A percentile compares a stretch with the other conserved stretches of the same genome.
Evolutionary conservation across 1,140 invertebrate species (phyloP).

Genomic region (Orchestia grillus): DNA sequence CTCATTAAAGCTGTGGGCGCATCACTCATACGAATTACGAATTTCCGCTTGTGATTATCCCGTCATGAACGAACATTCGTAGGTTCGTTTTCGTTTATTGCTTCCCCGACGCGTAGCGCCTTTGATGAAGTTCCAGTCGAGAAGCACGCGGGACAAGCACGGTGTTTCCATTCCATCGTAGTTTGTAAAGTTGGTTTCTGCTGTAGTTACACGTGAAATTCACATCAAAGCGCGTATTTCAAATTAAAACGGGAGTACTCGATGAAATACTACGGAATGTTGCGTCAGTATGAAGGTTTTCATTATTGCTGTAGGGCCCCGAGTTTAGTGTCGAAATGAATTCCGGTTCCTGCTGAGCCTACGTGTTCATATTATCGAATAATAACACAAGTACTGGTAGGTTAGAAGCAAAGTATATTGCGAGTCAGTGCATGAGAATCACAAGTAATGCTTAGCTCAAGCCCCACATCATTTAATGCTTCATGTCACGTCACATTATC

Average conservation of each 20-base stretch:
- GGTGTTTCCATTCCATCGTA: no score
- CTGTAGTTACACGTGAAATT: not conserved
- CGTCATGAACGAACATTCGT: no score
- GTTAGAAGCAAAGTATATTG: not conserved
- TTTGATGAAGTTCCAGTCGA: no score
- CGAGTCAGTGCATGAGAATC: not conserved
- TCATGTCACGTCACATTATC: not conserved
- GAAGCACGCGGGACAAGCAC: no score
- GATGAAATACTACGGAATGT: not conserved
- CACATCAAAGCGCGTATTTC: not conserved
- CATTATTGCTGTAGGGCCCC: not conserved
- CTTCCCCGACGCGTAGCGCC: no score
- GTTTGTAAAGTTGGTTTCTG: no score
- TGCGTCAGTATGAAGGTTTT: not conserved
- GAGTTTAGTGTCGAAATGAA: not conserved
- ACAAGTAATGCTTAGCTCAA: not conserved
- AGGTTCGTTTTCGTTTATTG: no score
- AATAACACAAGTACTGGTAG: not conserved
- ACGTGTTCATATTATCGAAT: not conserved
- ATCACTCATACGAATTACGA: no score
- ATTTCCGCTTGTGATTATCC: no score
- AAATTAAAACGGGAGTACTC: not conserved
- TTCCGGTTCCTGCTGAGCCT: not conserved
- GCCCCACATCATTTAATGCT: not conserved
- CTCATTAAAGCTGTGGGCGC: no score